Evolutionary conservation across 2,888 invertebrate species (phyloP).

Genomic region (Bombylius discolor): DNA sequence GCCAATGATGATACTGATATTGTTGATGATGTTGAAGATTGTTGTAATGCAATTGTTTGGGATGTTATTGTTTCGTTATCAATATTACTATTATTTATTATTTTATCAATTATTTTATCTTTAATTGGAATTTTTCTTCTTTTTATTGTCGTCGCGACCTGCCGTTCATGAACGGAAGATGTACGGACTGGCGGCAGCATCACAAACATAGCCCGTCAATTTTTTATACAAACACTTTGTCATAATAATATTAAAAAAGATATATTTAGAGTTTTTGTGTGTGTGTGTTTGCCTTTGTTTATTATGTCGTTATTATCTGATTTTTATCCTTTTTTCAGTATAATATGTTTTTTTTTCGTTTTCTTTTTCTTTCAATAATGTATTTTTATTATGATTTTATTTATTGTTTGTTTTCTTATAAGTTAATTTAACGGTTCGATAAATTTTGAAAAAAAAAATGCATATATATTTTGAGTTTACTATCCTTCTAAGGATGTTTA

Average conservation of each 20-base stretch:
- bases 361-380: too few relatives aligned
- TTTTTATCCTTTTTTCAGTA: too few relatives aligned
- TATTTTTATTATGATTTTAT: too few relatives aligned
- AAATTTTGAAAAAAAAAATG: too few relatives aligned
- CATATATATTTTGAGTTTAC: too few relatives aligned
- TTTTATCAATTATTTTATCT: neutral
- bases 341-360: too few relatives aligned
- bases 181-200: constrained; percentile 22
- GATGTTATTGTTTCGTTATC: neutral
- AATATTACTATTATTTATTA: neutral
- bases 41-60: neutral
- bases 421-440: too few relatives aligned
- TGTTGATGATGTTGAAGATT: neutral
- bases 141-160: constrained; percentile 16
- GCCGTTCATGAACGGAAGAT: constrained; percentile 21
- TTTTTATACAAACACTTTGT: constrained; percentile 20
- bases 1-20: neutral
- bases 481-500: too few relatives aligned
- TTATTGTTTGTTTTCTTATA: too few relatives aligned
- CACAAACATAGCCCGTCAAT: constrained; percentile 22
- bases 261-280: too few relatives aligned
- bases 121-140: neutral
- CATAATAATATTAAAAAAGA: constrained; percentile 15
- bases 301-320: too few relatives aligned
- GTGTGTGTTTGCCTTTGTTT: too few relatives aligned